Evolutionary conservation across 1,140 invertebrate genomes (phyloP), one percentile per base, ranked within the genome.

Genomic region (Diachasmimorpha longicaudata): DNA sequence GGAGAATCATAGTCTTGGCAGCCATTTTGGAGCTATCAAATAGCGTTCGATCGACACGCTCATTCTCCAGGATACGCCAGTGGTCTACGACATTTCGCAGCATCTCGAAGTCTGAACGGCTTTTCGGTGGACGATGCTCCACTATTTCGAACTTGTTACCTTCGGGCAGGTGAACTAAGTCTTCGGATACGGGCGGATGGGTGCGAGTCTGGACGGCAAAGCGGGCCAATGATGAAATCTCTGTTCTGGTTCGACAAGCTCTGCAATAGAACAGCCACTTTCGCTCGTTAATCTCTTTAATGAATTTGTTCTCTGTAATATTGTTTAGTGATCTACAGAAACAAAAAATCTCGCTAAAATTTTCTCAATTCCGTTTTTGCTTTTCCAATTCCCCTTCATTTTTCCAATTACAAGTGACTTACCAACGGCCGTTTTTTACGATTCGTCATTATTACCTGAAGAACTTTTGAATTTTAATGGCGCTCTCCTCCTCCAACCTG

Each of bases 61-160:
- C 85, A 44, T 91, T 91, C 87, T 93, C 92, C 14, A 89, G 88
- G 77, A 91, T 90, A 84, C 93, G 92, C 93, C 93, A 94, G 31
- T 91, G 90, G 73, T 93, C 92, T 11, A 94, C 88, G 88, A 91
- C 74, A 46, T 81, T 90, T 78, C 92, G 92, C 1, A 94, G 83
- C 85, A 92, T 91, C 79, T 92, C 90, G 81, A 93, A 93, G 83
- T 94, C 92, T 79, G 90, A 89, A 67, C 90, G 89, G 11, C 90
- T 92, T 31, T 87, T 87, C 8, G 92, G 92, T 79, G 90, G 91
- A 1, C 4, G 31, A 16, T 44, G 39, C 14, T 77, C 72, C 14
- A 79, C 63, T 36, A 79, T 77, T 46, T 79, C 70, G 23, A 79
- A 77, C 23, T 72, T 72, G 13, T 74, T 79, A 8, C 72, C 72